Base-by-base conservation (phyloP, 2,113 vertebrate genomes). In the Solenodon paradoxus region DNA sequence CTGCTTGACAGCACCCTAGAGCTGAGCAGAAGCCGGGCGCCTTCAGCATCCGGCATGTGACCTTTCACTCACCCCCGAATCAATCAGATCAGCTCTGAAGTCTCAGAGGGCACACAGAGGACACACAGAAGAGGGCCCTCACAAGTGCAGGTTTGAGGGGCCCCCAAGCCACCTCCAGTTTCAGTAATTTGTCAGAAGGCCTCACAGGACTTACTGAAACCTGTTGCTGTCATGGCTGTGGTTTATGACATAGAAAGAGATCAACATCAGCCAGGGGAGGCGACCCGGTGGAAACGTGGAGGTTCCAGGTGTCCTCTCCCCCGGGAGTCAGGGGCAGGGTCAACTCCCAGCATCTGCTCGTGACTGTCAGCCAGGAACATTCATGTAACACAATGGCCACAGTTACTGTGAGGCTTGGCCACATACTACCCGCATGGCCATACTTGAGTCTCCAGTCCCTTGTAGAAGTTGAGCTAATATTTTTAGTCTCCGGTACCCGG, bases 391-490 rank as follows among this genome's bases (percentile, higher is more conserved):
- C n/a, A n/a, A n/a, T n/a, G n/a, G n/a, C 51, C 59, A 53, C 32
- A 38, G 42, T 13, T 59, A 38, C 35, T 57, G 16, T 3, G 19
- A 0, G 42, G 30, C 40, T 64, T 51, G 15, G 45, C 38, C 57
- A 59, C 45, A 42, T 9, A 1, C 3, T 0, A 5, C 40, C n/a
- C 0, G 3, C 0, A 4, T 5, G 42, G 28, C 55, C 74, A 49
- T 42, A 3, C 63, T 19, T 61, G 69, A 16, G 32, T 19, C 8
- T 42, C 16, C 45, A 83, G 63, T 3, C 12, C 68, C 3, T 53
- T 45, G 30, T 64, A 28, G 32, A 96, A 0, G 6, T 26, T 16
- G 51, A 24, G 15, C 28, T 35, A 2, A 8, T 15, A 47, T 28
- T 19, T 53, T 66, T 26, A 51, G 35, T 38, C 24, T 78, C 59